Base-by-base conservation (phyloP, 2,888 invertebrate species). In the Syrista parreyssii region DNA sequence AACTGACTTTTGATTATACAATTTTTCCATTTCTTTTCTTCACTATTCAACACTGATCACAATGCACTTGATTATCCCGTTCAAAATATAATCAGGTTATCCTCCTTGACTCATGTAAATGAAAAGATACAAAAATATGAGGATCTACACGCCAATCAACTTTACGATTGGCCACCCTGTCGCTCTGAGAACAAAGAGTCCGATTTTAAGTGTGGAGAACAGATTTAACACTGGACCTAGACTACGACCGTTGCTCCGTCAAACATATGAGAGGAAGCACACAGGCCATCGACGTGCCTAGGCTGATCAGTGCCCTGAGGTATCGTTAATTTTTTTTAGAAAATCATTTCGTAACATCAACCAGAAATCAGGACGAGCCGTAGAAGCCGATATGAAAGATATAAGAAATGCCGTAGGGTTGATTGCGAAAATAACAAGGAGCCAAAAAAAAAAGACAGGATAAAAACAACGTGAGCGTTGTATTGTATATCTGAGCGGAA, bases 191-290 rank as follows among this genome's bases (percentile, higher is more conserved):
- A 71, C 71, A 71, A 71, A 71, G 71, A 31, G 31, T 71, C 11
- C 31, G 31, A 15, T 71, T 71, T 71, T 71, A 71, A 71, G 71
- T 71, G 35, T 34, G 74, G 12, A 68, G 73, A 55, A 32, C 55
- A 36, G 68, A 75, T 74, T 75, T 35, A 68, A 68, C 68, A 75
- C 77, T 75, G 77, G 68, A 74, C 77, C 74, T 77, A 77, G 74
- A 69, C 74, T 68, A n/a, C 33, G 68, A 77, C 32, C 73, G 12
- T n/a, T 34, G 23, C 55, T 77, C 68, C 35, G 68, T 75, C 12
- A 12, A 71, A 12, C 55, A 55, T 55, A 55, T 55, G 9, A 55
- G 68, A 34, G 34, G 23, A 33, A 32, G 34, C 68, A 74, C n/a
- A 33, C 68, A 33, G 34, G 40, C n/a, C 76, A 76, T 73, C n/a